Evolutionary conservation across 1,140 invertebrate species (phyloP).

Genomic region (honey bee (Apis mellifera)): DNA sequence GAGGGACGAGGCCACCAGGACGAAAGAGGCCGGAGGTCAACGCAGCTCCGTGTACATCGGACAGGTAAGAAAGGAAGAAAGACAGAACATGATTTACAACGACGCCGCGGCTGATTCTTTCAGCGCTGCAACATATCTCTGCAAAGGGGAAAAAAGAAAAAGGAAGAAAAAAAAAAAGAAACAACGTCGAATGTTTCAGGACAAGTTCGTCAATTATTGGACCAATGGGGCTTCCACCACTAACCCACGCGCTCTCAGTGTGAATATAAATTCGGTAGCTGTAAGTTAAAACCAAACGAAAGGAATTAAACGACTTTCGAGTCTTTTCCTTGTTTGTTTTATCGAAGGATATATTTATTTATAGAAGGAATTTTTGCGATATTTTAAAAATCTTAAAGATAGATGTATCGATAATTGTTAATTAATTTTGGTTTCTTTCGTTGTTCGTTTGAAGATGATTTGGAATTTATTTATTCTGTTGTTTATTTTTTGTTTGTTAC

Average conservation of each 20-base stretch:
- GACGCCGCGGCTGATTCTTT: constrained; percentile 44
- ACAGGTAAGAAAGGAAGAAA: constrained; percentile 75
- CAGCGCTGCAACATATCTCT: constrained; percentile 44
- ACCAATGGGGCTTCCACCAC: constrained; percentile 67
- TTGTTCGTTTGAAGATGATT: too few relatives aligned
- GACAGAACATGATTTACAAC: constrained; percentile 63
- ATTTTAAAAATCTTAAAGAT: too few relatives aligned
- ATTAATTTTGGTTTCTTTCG: too few relatives aligned
- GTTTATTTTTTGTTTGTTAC: background rate
- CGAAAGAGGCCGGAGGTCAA: constrained; percentile 74
- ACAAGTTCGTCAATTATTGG: constrained; percentile 79
- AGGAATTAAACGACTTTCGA: background rate
- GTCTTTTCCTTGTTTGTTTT: background rate
- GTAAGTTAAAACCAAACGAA: constrained; percentile 65
- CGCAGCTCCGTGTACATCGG: constrained; percentile 76
- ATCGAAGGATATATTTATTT: too few relatives aligned
- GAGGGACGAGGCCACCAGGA: constrained; percentile 72
- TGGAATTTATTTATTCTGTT: too few relatives aligned
- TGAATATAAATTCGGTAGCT: constrained; percentile 77
- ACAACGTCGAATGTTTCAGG: constrained; percentile 68
- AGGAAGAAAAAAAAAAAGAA: constrained; percentile 28
- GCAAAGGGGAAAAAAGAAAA: background rate
- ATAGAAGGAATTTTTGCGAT: too few relatives aligned
- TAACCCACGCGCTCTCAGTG: constrained; percentile 72
- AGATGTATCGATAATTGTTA: too few relatives aligned